Percentiles rank a stretch among this genome's conserved stretches.
Evolutionary conservation across 2,888 invertebrate genomes (phyloP).

Genomic region (Platycheirus albimanus): DNA sequence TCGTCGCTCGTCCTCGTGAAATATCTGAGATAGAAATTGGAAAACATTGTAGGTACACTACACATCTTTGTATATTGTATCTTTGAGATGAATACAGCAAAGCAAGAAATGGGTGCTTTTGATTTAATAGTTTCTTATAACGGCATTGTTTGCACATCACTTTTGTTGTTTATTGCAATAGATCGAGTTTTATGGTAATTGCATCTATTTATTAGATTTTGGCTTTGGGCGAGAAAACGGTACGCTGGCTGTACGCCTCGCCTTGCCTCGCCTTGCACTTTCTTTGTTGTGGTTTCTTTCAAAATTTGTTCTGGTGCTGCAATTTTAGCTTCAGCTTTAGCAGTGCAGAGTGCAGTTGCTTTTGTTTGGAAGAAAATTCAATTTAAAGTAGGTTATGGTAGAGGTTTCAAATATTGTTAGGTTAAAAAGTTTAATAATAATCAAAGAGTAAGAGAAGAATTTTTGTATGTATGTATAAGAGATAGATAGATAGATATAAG

Average conservation of each 20-base stretch:
- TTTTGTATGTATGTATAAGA: not conserved
- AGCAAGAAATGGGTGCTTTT: slow-evolving; percentile 12
- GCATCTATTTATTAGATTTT: slow-evolving; percentile 55
- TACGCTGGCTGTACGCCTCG: not conserved
- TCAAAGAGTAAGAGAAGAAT: too few relatives aligned
- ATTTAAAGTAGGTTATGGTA: slow-evolving; percentile 50
- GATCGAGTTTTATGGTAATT: slow-evolving; percentile 66
- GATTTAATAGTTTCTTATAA: slow-evolving; percentile 37
- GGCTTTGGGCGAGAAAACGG: slow-evolving; percentile 26
- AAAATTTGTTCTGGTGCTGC: slow-evolving; percentile 12
- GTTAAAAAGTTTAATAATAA: slow-evolving; percentile 13
- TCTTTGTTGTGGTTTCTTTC: slow-evolving; percentile 44
- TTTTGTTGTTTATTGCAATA: slow-evolving; percentile 55
- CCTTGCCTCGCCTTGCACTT: slow-evolving; percentile 15
- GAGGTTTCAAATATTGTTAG: slow-evolving; percentile 22
- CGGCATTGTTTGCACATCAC: slow-evolving; percentile 50
- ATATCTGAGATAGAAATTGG: slow-evolving; percentile 14
- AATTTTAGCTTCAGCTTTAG: slow-evolving; percentile 22
- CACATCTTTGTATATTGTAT: slow-evolving; percentile 12
- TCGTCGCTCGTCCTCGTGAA: slow-evolving; percentile 2
- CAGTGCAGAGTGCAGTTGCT: slow-evolving; percentile 24
- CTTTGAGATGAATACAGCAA: slow-evolving; percentile 27
- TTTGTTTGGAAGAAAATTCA: slow-evolving; percentile 30
- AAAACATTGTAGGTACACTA: too few relatives aligned
- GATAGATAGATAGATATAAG: not conserved